Evolutionary conservation across 2,888 invertebrate genomes (phyloP).

Genomic region (Flexamia atlantica): DNA sequence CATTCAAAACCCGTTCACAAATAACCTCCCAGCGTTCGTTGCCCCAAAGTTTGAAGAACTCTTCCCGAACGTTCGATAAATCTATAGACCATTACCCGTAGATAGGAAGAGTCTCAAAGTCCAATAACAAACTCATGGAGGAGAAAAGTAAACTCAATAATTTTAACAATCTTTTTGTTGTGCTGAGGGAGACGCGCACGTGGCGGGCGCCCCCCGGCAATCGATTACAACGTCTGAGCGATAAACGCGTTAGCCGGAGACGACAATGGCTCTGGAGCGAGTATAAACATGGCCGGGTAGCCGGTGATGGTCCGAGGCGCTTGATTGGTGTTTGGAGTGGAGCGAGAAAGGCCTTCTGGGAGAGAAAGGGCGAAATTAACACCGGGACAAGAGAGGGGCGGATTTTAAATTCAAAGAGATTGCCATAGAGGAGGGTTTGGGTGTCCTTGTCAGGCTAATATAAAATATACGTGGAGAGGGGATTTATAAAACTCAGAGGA

Average conservation of each 20-base stretch:
- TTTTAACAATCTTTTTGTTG: conserved; percentile 55
- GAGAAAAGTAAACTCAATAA: conserved; percentile 41
- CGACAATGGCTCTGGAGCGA: conserved; percentile 12
- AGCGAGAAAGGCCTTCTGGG: conserved; percentile 26
- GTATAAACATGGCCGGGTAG: background rate
- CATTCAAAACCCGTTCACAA: background rate
- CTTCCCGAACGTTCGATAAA: conserved; percentile 11
- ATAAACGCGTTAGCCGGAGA: conserved; percentile 42
- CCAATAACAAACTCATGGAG: conserved; percentile 49
- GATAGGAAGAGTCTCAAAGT: conserved; percentile 37
- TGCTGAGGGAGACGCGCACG: conserved; percentile 45
- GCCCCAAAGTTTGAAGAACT: background rate
- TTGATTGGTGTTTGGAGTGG: conserved; percentile 24
- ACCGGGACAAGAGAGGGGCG: conserved; percentile 36
- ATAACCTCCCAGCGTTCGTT: background rate
- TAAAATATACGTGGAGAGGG: conserved; percentile 49
- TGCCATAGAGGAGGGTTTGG: conserved; percentile 33
- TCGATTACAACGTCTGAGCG: conserved; percentile 37
- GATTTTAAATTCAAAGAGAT: conserved; percentile 57
- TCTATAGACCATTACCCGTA: conserved; percentile 29
- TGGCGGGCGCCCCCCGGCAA: conserved; percentile 18
- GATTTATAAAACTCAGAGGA: conserved; percentile 15
- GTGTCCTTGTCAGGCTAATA: conserved; percentile 39
- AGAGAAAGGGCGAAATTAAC: conserved; percentile 47
- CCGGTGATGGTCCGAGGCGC: background rate